Evolutionary conservation across 2,113 vertebrate genomes (phyloP).

Genomic region (Cinclus mexicanus): DNA sequence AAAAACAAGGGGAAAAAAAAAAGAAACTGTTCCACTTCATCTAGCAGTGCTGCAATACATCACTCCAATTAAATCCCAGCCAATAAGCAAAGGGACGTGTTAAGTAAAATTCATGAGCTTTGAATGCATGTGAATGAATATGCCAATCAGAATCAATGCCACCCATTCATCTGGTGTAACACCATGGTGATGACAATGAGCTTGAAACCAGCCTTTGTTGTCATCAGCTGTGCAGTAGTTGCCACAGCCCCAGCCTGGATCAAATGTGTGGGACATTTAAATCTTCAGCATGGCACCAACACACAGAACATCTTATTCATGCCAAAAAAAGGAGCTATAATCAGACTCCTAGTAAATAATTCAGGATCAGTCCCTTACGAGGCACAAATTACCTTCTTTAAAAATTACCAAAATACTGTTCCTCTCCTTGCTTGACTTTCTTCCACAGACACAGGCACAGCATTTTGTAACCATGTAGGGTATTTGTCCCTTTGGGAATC

Average conservation of each 20-base stretch:
- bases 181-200: conserved; percentile 79
- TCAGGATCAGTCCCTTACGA: conserved; percentile 36
- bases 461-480: neutral
- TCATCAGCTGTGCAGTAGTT: conserved; percentile 74
- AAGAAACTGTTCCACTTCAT: conserved; percentile 78
- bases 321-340: conserved; percentile 58
- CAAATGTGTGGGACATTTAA: conserved; percentile 73
- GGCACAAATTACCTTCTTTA: neutral
- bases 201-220: conserved; percentile 76
- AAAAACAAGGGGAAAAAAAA: neutral
- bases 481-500: neutral
- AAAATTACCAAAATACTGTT: neutral
- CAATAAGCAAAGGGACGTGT: conserved; percentile 75
- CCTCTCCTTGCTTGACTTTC: neutral
- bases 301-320: conserved; percentile 74
- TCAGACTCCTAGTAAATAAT: conserved; percentile 53
- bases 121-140: conserved; percentile 77
- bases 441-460: neutral
- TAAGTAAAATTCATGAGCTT: conserved; percentile 79
- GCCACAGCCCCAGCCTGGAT: conserved; percentile 64
- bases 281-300: conserved; percentile 71
- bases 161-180: conserved; percentile 72
- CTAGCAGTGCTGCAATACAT: conserved; percentile 74
- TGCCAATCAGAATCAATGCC: conserved; percentile 79
- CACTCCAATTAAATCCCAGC: conserved; percentile 77